Evolutionary conservation across 2,797 vertebrate species (phyloP).

Genomic region (Chaetodon trifasciatus): DNA sequence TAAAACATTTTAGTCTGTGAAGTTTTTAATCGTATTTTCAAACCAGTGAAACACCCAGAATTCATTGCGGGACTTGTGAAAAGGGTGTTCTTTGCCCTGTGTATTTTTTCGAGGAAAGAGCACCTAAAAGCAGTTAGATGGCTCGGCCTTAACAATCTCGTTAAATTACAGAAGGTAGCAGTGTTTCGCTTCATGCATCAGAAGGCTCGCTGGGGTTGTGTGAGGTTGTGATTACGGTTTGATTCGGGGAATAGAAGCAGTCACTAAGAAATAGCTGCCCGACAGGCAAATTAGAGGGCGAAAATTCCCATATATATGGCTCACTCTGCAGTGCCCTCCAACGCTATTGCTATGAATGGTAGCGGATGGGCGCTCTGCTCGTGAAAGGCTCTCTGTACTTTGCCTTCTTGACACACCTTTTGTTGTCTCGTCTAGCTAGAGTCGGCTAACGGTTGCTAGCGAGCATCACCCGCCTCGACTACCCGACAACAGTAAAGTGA

Average conservation of each 20-base stretch:
- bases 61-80: constrained; percentile 33
- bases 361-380: background rate
- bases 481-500: constrained; percentile 7
- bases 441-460: constrained; percentile 53
- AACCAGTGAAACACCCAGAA: constrained; percentile 42
- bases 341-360: constrained; percentile 15
- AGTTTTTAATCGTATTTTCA: background rate
- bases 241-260: accelerated
- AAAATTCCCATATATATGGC: accelerated
- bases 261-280: background rate
- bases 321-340: background rate
- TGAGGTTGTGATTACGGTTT: no score
- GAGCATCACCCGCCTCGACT: constrained; percentile 48
- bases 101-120: constrained; percentile 1
- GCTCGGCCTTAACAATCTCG: background rate
- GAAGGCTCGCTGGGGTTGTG: accelerated
- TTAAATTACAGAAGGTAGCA: background rate
- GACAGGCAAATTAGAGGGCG: constrained; percentile 2
- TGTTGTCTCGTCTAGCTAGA: constrained; percentile 69
- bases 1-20: background rate
- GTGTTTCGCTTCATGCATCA: background rate
- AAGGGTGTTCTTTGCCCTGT: background rate
- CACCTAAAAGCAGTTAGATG: background rate
- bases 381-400: constrained; percentile 20
- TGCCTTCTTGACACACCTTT: constrained; percentile 72